These are phyloP conservation scores for Xenopus borealis DNA, from an alignment of 2,113 vertebrate species.

Conservation along the genomic window DNA sequence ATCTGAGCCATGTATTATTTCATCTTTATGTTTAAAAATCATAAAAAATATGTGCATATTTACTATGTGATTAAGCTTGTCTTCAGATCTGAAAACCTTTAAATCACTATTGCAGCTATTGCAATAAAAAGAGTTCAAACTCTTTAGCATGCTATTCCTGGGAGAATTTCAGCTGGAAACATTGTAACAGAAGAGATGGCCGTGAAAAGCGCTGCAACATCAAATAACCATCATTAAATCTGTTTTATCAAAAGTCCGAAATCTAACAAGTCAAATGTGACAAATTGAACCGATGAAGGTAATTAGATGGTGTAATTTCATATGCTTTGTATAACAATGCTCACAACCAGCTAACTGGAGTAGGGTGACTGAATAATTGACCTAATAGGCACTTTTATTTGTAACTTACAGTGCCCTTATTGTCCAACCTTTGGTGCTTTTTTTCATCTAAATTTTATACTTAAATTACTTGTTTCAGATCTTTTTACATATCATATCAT, in stretches of 20 bases:
- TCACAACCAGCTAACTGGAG: neutral
- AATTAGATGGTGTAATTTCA: neutral
- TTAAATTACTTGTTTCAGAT: too few species aligned
- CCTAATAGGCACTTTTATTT: neutral
- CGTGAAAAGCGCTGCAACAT: neutral
- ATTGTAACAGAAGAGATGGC: constrained; percentile 3
- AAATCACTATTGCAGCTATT: constrained; percentile 54
- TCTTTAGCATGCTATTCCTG: constrained; percentile 44
- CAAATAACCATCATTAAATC: neutral
- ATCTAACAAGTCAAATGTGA: neutral
- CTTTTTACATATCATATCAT: too few species aligned
- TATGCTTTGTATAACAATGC: neutral
- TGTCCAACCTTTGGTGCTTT: too few species aligned
- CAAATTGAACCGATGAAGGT: neutral
- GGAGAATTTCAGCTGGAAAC: constrained; percentile 16
- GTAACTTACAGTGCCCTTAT: neutral
- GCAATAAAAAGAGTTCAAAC: constrained; percentile 53
- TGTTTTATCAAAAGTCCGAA: neutral
- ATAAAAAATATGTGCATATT: constrained; percentile 56
- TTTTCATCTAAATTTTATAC: too few species aligned
- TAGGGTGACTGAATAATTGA: neutral
- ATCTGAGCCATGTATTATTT: constrained; percentile 52
- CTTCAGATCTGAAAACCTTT: constrained; percentile 54
- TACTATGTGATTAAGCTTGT: constrained; percentile 57
- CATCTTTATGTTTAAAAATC: constrained; percentile 56